Evolutionary conservation across 1,140 invertebrate species (phyloP), one percentile per base, ranked within the genome.

Genomic region (Drosophila sp.): DNA sequence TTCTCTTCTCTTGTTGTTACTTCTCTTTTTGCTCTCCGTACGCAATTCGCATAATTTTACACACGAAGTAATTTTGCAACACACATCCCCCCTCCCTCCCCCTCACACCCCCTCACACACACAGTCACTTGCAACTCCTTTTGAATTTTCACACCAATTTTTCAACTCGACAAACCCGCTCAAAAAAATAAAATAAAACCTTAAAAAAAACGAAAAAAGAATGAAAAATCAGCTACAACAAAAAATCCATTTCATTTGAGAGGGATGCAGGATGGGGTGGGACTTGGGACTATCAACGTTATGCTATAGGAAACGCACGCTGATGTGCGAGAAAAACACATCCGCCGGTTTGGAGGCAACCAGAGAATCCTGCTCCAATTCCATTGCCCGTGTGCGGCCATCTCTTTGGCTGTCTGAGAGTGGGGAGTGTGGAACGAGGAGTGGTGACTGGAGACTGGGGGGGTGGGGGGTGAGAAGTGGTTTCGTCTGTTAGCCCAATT

Each of bases 81-180:
- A 89, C 83, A n/a, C n/a, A n/a, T n/a, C n/a, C n/a, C n/a, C n/a
- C n/a, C n/a, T n/a, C n/a, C n/a, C n/a, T n/a, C n/a, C n/a, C n/a
- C n/a, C n/a, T n/a, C n/a, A n/a, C n/a, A n/a, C n/a, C n/a, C n/a
- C n/a, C n/a, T n/a, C n/a, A n/a, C n/a, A 72, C 65, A 78, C 76
- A 59, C 80, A 76, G 72, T 79, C 79, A 89, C 76, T 83, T 76
- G 81, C 73, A 86, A 66, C 87, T 90, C 87, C 80, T 90, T 90
- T 90, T 83, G 89, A 87, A 90, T 90, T 90, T 90, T 90, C 87
- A 89, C 87, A 90, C 87, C 87, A 90, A 90, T 90, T 90, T 90
- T 82, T 90, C 89, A 90, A 90, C 81, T 80, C 81, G 87, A 84
- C 87, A 90, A 89, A 86, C 82, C 82, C 79, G 82, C 82, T 78